Conservation (phyloP, 1,140 invertebrate genomes). For the Nasonia giraulti region DNA sequence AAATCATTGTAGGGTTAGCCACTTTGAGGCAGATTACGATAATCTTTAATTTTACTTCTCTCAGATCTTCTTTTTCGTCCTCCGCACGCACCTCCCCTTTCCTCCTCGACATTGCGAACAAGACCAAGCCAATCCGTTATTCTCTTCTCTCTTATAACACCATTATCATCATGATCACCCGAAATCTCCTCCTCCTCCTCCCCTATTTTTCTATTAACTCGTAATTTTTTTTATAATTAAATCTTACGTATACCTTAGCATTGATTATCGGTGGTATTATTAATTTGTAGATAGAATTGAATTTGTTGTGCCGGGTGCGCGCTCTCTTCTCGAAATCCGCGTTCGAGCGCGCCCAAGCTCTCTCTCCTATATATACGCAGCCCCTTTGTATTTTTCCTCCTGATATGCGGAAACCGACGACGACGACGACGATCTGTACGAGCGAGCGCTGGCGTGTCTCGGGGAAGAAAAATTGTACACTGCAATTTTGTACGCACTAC, state of each 20-base stretch:
- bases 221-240: constrained; percentile 10
- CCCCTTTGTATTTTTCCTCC: constrained; percentile 10
- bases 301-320: constrained; percentile 38
- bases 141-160: constrained; percentile 19
- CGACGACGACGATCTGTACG: neutral
- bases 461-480: constrained; percentile 36
- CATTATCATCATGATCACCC: neutral
- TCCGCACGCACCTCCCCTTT: neutral
- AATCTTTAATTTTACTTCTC: constrained; percentile 46
- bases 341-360: constrained; percentile 36
- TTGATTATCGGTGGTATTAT: constrained; percentile 50
- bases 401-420: neutral
- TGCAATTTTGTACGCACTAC: neutral
- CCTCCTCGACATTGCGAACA: neutral
- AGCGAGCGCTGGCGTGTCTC: neutral
- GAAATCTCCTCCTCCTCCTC: neutral
- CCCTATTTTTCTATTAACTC: neutral
- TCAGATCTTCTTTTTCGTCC: neutral
- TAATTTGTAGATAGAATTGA: constrained; percentile 53
- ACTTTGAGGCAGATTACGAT: constrained; percentile 48
- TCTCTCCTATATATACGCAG: constrained; percentile 28
- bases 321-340: constrained; percentile 31
- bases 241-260: constrained; percentile 23
- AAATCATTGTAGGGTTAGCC: constrained; percentile 37
- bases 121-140: constrained; percentile 1